phyloP scores from a whole-genome alignment of 2,113 vertebrate genomes.

The Hyperopisus bebe region DNA sequence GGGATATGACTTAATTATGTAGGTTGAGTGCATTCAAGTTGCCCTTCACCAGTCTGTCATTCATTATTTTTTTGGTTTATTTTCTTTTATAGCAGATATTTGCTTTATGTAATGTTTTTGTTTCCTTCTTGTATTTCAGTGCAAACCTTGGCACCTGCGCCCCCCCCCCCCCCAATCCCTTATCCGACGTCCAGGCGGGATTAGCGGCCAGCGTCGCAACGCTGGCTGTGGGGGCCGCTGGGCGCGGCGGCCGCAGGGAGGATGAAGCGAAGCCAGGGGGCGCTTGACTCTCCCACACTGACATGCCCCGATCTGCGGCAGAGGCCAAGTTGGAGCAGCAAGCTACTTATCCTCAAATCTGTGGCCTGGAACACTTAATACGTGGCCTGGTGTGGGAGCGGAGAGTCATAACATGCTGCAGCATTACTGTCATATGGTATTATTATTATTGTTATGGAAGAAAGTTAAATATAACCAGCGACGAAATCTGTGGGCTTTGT shows the following conservation, averaged over 20 bases:
- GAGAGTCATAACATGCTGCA: conserved; percentile 12
- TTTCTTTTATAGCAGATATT: background rate
- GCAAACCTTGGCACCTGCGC: background rate
- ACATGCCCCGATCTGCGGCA: background rate
- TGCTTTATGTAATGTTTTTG: background rate
- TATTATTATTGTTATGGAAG: background rate
- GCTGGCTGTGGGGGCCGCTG: background rate
- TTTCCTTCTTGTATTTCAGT: background rate
- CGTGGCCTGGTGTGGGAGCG: conserved; percentile 1
- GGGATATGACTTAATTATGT: background rate
- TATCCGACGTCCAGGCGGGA: background rate
- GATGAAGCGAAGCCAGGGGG: background rate
- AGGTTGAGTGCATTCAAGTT: background rate
- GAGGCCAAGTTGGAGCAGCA: background rate
- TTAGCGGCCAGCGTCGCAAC: background rate
- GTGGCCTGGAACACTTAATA: background rate
- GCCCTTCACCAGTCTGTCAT: background rate
- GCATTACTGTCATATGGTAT: conserved; percentile 15
- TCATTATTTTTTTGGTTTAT: background rate
- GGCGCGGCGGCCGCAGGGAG: background rate
- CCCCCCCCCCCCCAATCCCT: background rate
- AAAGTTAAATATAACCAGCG: conserved; percentile 42
- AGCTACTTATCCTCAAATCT: background rate
- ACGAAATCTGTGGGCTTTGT: conserved; percentile 45
- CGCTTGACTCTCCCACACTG: background rate